Conservation (phyloP, 1,140 invertebrate genomes). For the Hesperophylax magnus region DNA sequence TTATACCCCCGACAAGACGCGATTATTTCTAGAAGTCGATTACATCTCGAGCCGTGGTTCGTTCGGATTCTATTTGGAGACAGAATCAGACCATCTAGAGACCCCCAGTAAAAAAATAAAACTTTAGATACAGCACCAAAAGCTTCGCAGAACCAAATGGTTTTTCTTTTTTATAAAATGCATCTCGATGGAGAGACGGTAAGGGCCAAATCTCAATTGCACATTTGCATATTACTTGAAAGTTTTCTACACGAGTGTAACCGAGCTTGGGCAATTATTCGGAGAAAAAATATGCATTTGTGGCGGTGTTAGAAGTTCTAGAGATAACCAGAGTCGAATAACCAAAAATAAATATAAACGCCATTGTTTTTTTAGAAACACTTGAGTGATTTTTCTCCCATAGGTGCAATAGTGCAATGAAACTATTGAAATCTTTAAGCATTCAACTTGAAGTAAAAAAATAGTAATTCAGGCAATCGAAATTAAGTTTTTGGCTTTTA, state of each 20-base stretch:
- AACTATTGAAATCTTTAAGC: too few species aligned
- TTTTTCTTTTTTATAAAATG: not conserved
- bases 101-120: not conserved
- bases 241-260: conserved; percentile 20
- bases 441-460: too few species aligned
- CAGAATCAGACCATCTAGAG: not conserved
- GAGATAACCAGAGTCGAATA: not conserved
- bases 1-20: conserved; percentile 40
- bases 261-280: conserved; percentile 15
- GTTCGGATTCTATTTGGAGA: not conserved
- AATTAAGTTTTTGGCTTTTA: too few species aligned
- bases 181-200: not conserved
- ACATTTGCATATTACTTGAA: conserved; percentile 29
- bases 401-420: too few species aligned
- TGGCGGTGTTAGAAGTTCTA: not conserved
- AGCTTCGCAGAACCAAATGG: not conserved
- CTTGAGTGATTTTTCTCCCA: too few species aligned
- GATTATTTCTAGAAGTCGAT: conserved; percentile 49
- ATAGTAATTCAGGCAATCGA: too few species aligned
- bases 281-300: conserved; percentile 15
- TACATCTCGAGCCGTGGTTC: conserved; percentile 28
- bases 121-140: not conserved
- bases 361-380: too few species aligned
- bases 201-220: not conserved
- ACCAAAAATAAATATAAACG: not conserved